Evolutionary conservation across 2,113 vertebrate genomes (phyloP).

Genomic region (Lophura nycthemera): DNA sequence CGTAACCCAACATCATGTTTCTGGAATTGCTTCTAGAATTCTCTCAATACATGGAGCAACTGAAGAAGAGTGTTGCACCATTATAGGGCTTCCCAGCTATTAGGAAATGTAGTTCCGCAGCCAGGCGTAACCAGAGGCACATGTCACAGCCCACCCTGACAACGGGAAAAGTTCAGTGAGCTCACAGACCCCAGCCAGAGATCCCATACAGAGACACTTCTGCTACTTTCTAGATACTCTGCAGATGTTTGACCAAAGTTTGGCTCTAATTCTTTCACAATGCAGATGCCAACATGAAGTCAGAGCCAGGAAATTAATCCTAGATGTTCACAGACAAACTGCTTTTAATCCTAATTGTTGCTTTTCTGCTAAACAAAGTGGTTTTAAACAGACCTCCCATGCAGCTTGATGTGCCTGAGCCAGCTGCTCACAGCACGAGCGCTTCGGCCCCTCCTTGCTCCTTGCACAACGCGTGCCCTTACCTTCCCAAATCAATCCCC

Average conservation of each 20-base stretch:
- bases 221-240: background rate
- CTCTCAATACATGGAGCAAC: background rate
- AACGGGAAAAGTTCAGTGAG: background rate
- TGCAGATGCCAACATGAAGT: background rate
- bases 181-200: background rate
- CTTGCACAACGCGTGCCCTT: background rate
- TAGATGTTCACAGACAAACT: background rate
- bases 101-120: background rate
- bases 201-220: background rate
- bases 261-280: background rate
- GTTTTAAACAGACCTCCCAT: background rate
- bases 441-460: background rate
- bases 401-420: background rate
- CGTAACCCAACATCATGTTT: background rate
- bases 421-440: background rate
- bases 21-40: background rate
- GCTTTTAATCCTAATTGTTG: background rate
- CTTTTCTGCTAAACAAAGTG: slow-evolving; percentile 7
- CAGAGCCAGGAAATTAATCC: background rate
- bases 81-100: background rate
- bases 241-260: background rate
- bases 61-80: background rate
- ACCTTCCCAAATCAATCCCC: background rate
- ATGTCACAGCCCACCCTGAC: background rate
- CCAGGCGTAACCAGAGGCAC: background rate